These are phyloP conservation scores for Neoascia interrupta DNA, from an alignment of 2,888 invertebrate species.

Conservation along the genomic window DNA sequence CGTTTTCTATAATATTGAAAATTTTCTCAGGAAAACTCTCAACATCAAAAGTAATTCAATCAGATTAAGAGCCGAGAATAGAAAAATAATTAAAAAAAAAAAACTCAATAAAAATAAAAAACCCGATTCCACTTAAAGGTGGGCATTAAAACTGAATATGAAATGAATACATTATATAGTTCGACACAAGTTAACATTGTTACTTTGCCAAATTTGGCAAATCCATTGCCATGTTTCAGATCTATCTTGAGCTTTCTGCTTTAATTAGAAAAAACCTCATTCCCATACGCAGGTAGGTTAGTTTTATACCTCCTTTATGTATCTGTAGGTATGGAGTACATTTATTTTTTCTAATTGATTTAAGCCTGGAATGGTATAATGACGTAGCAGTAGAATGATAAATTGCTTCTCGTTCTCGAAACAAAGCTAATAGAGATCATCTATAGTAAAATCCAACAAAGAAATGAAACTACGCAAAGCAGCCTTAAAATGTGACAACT, in stretches of 20 bases:
- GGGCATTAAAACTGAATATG: slow-evolving; percentile 36
- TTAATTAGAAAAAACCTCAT: slow-evolving; percentile 55
- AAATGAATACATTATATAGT: slow-evolving; percentile 65
- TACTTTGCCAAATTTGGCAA: slow-evolving; percentile 64
- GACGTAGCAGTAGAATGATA: too few species aligned
- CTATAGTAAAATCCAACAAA: slow-evolving; percentile 12
- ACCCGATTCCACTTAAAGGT: slow-evolving; percentile 13
- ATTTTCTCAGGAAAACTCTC: too few species aligned
- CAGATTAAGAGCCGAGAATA: neutral
- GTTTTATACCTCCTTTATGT: too few species aligned
- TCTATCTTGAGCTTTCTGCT: slow-evolving; percentile 39
- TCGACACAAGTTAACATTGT: slow-evolving; percentile 55
- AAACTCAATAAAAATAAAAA: neutral
- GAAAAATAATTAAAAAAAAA: too few species aligned
- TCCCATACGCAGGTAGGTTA: too few species aligned
- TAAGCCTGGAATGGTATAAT: too few species aligned
- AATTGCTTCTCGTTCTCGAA: neutral
- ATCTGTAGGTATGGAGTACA: too few species aligned
- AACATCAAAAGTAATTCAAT: slow-evolving; percentile 1
- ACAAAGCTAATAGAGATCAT: slow-evolving; percentile 16
- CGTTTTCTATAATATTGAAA: too few species aligned
- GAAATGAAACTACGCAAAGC: slow-evolving; percentile 15
- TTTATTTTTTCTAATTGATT: too few species aligned
- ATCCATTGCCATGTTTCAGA: slow-evolving; percentile 62
- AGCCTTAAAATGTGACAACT: too few species aligned